Evolutionary conservation across 2,113 vertebrate genomes (phyloP), one percentile per base, ranked within the genome.

Genomic region (Leptosomus discolor): DNA sequence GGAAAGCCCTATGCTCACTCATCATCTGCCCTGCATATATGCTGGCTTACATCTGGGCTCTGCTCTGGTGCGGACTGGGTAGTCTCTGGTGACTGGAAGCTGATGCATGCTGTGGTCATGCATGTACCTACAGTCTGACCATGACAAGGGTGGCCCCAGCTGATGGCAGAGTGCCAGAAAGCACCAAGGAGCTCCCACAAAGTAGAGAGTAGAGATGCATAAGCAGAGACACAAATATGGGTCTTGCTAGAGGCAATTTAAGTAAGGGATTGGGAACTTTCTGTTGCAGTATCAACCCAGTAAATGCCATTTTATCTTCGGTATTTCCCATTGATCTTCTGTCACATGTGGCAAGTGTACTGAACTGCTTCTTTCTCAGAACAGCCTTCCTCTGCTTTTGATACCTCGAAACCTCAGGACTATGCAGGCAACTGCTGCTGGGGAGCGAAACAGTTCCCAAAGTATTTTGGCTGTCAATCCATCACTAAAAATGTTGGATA

Each of bases 21-120:
- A 29, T 90, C 54, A 46, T 81, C 86, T 88, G 88, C 67, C 75
- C 74, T 88, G 64, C 56, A 7, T 17, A 24, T 37, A 1, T 20
- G 54, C 60, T 54, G 0, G 2, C 68, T 95, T 51, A 65, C 77
- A 54, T 61, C 61, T 64, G 92, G 88, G 82, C 85, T 43, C 29
- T 56, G 29, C 60, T 46, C 20, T 48, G 76, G 2, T 48, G 56
- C 32, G n/a, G 67, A 2, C 0, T 0, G 53, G 18, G 34, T 23
- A 32, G 50, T 22, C 46, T 68, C 64, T 41, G 45, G 34, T 41
- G 50, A 5, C 39, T 64, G 60, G 58, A 58, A 70, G 70, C n/a
- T 64, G 68, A 17, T 20, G 32, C 0, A 17, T 43, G 80, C 75
- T 22, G 36, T 27, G 71, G 20, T 37, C 10, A 0, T 8, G 21